A percentile compares a stretch with the other conserved stretches of the same genome.
Evolutionary conservation across 1,140 invertebrate species (phyloP).

Genomic region (Melipona quadrifasciata): DNA sequence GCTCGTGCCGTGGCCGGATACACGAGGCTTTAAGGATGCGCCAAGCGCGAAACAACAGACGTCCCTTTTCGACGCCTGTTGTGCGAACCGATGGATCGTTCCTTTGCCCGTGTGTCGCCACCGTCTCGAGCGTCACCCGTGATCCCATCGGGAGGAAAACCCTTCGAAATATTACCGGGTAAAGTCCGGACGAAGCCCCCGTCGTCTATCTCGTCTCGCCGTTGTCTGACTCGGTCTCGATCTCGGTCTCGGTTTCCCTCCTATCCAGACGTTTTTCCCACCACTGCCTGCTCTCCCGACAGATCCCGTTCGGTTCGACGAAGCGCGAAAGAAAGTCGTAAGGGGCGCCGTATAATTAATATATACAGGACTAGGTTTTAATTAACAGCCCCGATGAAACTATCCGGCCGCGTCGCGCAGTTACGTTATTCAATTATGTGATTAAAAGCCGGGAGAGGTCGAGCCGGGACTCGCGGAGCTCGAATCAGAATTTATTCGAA

Average conservation of each 20-base stretch:
- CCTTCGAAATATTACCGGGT: constrained; percentile 64
- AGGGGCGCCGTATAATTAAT: constrained; percentile 11
- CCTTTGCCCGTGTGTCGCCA: constrained; percentile 26
- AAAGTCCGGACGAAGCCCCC: constrained; percentile 53
- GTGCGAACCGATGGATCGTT: constrained; percentile 54
- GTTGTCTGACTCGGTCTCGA: constrained; percentile 14
- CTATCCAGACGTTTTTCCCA: background rate
- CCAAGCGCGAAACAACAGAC: constrained; percentile 52
- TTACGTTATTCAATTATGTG: constrained; percentile 26
- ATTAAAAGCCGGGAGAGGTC: constrained; percentile 16
- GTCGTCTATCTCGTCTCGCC: constrained; percentile 43
- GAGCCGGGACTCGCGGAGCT: too few relatives aligned
- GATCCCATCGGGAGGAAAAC: constrained; percentile 61
- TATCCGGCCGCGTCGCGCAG: background rate
- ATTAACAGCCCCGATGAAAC: constrained; percentile 16
- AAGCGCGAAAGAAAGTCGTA: background rate
- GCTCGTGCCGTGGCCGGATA: constrained; percentile 53
- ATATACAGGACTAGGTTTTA: constrained; percentile 23
- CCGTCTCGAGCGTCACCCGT: constrained; percentile 34
- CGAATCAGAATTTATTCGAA: background rate
- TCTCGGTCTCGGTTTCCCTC: background rate
- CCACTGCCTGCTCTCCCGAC: background rate
- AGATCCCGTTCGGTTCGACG: background rate
- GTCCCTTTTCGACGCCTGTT: constrained; percentile 42
- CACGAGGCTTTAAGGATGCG: constrained; percentile 64